phyloP scores from a whole-genome alignment of 1,140 invertebrate genomes.

The Cydia fagiglandana region DNA sequence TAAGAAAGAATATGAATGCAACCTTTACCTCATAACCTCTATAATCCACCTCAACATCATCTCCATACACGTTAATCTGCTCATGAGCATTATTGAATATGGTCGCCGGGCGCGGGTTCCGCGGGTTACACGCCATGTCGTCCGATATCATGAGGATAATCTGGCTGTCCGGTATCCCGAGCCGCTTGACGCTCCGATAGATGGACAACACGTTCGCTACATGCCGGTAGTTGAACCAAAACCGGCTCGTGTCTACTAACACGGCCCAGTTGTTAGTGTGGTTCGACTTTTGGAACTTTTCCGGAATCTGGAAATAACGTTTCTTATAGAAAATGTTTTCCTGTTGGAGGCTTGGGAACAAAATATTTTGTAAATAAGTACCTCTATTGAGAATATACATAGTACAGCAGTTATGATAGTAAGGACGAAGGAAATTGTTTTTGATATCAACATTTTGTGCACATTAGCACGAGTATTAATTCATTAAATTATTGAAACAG shows the following conservation, averaged over 20 bases:
- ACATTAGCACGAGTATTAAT: neutral
- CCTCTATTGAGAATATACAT: slow-evolving; percentile 30
- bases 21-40: slow-evolving; percentile 93
- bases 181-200: slow-evolving; percentile 97
- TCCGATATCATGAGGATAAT: slow-evolving; percentile 99
- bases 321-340: neutral
- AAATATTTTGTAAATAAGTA: slow-evolving; percentile 29
- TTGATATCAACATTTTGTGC: slow-evolving; percentile 4
- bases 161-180: slow-evolving; percentile 98
- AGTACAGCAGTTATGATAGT: neutral
- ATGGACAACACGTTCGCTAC: slow-evolving; percentile 99
- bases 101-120: slow-evolving; percentile 98
- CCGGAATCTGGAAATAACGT: slow-evolving; percentile 64
- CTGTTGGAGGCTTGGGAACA: neutral
- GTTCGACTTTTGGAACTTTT: slow-evolving; percentile 75
- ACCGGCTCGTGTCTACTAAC: slow-evolving; percentile 97
- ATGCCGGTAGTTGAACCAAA: slow-evolving; percentile 99
- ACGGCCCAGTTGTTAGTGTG: slow-evolving; percentile 99
- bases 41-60: slow-evolving; percentile 99
- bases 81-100: slow-evolving; percentile 99
- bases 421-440: neutral
- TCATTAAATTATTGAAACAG: neutral
- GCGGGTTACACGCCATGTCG: slow-evolving; percentile 99
- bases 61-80: slow-evolving; percentile 99
- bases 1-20: too few species aligned